Evolutionary conservation across 2,888 invertebrate species (phyloP).

Genomic region (Incurvaria masculella): DNA sequence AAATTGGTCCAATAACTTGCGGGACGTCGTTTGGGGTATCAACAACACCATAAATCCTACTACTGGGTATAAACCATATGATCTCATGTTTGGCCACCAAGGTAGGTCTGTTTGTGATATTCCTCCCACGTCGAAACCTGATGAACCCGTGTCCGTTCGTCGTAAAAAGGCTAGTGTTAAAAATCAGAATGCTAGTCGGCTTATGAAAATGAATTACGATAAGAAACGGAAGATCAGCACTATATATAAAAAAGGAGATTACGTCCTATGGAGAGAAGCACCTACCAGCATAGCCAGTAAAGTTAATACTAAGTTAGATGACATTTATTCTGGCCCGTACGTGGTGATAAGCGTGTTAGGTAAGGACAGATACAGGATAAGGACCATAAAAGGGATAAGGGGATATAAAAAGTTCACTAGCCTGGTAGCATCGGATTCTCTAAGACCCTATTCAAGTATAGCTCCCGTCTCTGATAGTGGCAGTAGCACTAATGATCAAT

Average conservation of each 20-base stretch:
- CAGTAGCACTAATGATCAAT: too few species aligned
- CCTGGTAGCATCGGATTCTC: too few species aligned
- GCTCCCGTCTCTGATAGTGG: too few species aligned
- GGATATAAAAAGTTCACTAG: slow-evolving; percentile 14
- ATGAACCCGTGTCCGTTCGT: too few species aligned
- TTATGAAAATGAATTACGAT: slow-evolving; percentile 3
- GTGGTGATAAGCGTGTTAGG: slow-evolving; percentile 7
- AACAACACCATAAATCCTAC: slow-evolving; percentile 1
- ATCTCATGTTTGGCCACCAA: too few species aligned
- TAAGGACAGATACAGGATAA: slow-evolving; percentile 13
- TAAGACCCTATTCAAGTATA: too few species aligned
- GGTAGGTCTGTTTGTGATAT: slow-evolving; percentile 1
- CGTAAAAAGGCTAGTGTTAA: background rate
- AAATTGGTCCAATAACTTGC: too few species aligned
- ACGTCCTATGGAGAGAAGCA: slow-evolving; percentile 2
- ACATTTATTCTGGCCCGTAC: slow-evolving; percentile 12
- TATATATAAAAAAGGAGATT: slow-evolving; percentile 5
- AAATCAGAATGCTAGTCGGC: background rate
- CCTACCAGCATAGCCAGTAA: slow-evolving; percentile 3
- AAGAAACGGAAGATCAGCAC: background rate
- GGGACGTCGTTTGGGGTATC: slow-evolving; percentile 2
- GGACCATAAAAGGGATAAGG: slow-evolving; percentile 12
- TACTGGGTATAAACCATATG: too few species aligned
- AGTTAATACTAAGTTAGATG: slow-evolving; percentile 13
- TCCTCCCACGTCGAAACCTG: too few species aligned